Evolutionary conservation across 2,797 vertebrate species (phyloP).

Genomic region (Borostomias antarcticus): DNA sequence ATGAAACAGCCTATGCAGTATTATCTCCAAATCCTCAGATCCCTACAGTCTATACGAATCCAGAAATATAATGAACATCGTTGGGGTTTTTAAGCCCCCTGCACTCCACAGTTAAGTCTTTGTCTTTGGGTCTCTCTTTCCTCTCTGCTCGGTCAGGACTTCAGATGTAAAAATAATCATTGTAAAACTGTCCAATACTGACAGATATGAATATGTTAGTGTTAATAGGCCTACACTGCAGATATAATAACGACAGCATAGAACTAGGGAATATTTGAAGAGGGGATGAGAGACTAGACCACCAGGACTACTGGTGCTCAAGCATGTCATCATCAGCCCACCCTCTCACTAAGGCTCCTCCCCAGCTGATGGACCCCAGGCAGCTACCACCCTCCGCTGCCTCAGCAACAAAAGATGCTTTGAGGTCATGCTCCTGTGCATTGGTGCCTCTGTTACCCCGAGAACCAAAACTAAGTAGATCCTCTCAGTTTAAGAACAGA

Average conservation of each 20-base stretch:
- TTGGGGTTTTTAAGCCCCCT: no score
- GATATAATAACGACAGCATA: slow-evolving; percentile 14
- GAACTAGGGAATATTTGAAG: slow-evolving; percentile 32
- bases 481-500: slow-evolving; percentile 49
- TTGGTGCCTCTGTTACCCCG: slow-evolving; percentile 46
- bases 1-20: no score
- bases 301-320: slow-evolving; percentile 58
- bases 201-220: slow-evolving; percentile 34
- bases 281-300: slow-evolving; percentile 60
- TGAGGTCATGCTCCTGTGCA: slow-evolving; percentile 71
- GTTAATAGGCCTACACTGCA: slow-evolving; percentile 11
- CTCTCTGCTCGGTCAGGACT: no score
- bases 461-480: slow-evolving; percentile 45
- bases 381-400: slow-evolving; percentile 64
- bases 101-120: no score
- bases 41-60: no score
- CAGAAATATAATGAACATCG: no score
- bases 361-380: slow-evolving; percentile 65
- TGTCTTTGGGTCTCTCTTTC: no score
- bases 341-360: slow-evolving; percentile 61
- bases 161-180: no score
- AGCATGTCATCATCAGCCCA: slow-evolving; percentile 61
- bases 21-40: no score
- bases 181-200: no score
- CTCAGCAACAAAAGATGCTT: slow-evolving; percentile 74